These are phyloP conservation scores for Phalacrocorax brasilianus DNA, from an alignment of 2,113 vertebrate genomes.

Conservation along the genomic window DNA sequence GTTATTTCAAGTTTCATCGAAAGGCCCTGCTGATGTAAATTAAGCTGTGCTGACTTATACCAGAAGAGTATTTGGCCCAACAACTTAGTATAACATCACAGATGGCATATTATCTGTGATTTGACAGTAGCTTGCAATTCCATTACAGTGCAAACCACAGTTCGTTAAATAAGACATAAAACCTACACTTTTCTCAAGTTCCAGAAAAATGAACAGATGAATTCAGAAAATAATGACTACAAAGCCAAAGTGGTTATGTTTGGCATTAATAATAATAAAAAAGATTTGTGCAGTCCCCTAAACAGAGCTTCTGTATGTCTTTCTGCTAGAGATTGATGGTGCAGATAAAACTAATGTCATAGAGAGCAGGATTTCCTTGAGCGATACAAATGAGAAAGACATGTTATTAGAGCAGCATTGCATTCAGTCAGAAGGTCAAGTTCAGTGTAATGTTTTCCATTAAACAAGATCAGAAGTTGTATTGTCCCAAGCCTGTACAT, in stretches of 20 bases:
- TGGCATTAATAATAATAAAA: not conserved
- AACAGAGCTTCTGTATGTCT: not conserved
- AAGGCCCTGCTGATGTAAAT: not conserved
- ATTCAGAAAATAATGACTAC: not conserved
- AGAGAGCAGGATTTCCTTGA: constrained; percentile 11
- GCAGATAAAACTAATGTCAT: constrained; percentile 8
- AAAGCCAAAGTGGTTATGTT: not conserved
- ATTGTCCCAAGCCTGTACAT: not conserved
- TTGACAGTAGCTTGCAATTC: constrained; percentile 2
- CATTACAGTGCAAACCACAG: not conserved
- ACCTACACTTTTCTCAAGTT: not conserved
- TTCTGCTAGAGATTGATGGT: not conserved
- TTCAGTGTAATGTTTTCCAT: not conserved
- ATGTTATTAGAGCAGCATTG: not conserved
- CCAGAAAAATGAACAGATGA: constrained; percentile 10
- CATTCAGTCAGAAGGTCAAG: not conserved
- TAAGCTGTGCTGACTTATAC: not conserved
- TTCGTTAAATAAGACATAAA: not conserved
- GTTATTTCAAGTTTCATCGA: not conserved
- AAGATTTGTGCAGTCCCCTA: not conserved
- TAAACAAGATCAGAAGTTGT: not conserved
- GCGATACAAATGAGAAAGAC: not conserved
- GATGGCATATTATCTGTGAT: constrained; percentile 18
- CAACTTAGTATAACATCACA: not conserved
- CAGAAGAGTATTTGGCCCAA: not conserved